Conservation (phyloP, 1,140 invertebrate species). For the roundworm (Caenorhabditis elegans) region DNA sequence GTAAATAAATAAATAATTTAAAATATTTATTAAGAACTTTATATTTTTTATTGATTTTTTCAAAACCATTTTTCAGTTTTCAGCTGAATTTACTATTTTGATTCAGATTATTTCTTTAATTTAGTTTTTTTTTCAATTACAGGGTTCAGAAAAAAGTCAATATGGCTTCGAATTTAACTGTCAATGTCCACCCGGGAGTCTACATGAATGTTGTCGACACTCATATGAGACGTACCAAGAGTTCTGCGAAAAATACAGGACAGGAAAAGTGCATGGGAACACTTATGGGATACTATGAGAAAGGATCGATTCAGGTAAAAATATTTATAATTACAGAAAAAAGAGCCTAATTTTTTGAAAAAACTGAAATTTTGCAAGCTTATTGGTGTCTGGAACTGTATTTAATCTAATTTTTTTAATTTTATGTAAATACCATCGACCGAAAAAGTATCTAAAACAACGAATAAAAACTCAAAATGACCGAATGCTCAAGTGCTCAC, state of each 20-base stretch:
- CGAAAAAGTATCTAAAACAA: no score
- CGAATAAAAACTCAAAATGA: no score
- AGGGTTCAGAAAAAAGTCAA: background rate
- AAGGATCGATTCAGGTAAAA: constrained; percentile 59
- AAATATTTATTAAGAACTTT: background rate
- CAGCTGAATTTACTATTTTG: background rate
- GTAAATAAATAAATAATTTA: no score
- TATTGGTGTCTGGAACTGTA: no score
- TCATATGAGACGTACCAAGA: constrained; percentile 48
- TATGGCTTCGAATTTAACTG: constrained; percentile 60
- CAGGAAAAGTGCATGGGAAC: constrained; percentile 58
- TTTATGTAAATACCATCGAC: no score
- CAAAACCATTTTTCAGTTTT: background rate
- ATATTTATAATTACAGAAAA: background rate
- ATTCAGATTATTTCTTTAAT: background rate
- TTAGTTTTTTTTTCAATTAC: background rate
- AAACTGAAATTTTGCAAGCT: no score
- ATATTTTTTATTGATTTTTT: background rate
- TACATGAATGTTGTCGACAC: constrained; percentile 64
- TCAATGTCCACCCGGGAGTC: constrained; percentile 64
- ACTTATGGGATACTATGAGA: constrained; percentile 64
- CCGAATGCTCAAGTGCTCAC: no score
- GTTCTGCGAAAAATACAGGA: background rate
- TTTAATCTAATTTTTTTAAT: no score
- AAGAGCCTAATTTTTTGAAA: background rate